phyloP scores from a whole-genome alignment of 2,888 invertebrate genomes.

The Lasioglossum vierecki region DNA sequence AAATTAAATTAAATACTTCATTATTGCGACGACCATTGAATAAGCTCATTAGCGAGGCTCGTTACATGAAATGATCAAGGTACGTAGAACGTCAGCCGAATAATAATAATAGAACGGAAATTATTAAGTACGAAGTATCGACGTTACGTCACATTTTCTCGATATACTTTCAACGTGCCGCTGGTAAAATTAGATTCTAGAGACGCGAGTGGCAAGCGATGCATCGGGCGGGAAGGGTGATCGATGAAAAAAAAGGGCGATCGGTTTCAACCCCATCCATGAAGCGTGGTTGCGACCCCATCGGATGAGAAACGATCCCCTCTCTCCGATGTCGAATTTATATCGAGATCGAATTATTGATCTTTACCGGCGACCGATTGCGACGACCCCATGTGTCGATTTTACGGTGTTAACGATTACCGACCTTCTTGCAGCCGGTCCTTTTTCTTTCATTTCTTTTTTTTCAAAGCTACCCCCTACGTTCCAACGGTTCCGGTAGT shows the following conservation, averaged over 20 bases:
- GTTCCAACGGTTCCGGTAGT: slow-evolving; percentile 45
- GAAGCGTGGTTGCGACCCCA: slow-evolving; percentile 68
- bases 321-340: slow-evolving; percentile 77
- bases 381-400: slow-evolving; percentile 74
- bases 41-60: neutral
- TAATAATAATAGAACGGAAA: slow-evolving; percentile 56
- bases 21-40: neutral
- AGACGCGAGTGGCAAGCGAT: slow-evolving; percentile 72
- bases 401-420: slow-evolving; percentile 78
- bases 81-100: neutral
- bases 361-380: slow-evolving; percentile 77
- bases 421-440: slow-evolving; percentile 47
- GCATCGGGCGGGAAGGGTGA: slow-evolving; percentile 72
- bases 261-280: slow-evolving; percentile 79
- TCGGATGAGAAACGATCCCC: slow-evolving; percentile 76
- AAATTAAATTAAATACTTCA: neutral
- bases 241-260: slow-evolving; percentile 79
- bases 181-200: slow-evolving; percentile 71
- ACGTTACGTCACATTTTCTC: slow-evolving; percentile 72
- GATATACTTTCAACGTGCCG: slow-evolving; percentile 71
- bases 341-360: slow-evolving; percentile 83
- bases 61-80: neutral
- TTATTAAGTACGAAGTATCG: slow-evolving; percentile 67
- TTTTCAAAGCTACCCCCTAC: slow-evolving; percentile 35
- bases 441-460: slow-evolving; percentile 14